Evolutionary conservation across 2,888 invertebrate species (phyloP).

Genomic region (Margaritifera margaritifera): DNA sequence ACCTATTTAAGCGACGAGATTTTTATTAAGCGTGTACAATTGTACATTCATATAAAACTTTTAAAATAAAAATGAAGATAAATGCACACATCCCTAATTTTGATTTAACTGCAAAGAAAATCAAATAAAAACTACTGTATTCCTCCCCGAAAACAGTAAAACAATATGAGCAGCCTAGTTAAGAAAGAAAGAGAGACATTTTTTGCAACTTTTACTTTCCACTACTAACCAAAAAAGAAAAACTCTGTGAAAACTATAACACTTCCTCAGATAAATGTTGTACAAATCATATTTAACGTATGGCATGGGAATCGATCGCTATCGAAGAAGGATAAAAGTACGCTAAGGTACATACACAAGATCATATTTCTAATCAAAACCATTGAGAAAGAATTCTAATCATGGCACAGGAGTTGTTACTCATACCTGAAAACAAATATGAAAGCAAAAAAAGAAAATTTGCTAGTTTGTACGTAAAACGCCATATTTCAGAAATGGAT

Average conservation of each 20-base stretch:
- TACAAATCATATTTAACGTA: constrained; percentile 23
- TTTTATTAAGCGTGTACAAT: too few species aligned
- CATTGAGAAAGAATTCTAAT: constrained; percentile 9
- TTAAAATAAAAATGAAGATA: constrained; percentile 15
- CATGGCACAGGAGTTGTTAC: constrained; percentile 7
- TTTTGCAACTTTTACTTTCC: constrained; percentile 18
- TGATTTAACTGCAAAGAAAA: constrained; percentile 12
- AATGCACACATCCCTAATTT: constrained; percentile 18
- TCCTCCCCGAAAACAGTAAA: too few species aligned
- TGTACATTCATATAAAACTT: too few species aligned
- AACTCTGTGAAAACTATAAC: constrained; percentile 14
- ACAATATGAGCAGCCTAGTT: constrained; percentile 19
- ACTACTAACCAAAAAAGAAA: constrained; percentile 19
- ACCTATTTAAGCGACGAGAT: too few species aligned
- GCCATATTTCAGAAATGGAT: too few species aligned
- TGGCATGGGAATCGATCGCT: constrained; percentile 13
- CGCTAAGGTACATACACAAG: constrained; percentile 12
- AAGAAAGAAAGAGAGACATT: too few species aligned
- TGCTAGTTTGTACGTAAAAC: too few species aligned
- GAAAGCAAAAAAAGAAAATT: not conserved
- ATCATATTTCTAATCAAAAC: constrained; percentile 18
- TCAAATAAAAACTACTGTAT: constrained; percentile 16
- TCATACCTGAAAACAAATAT: constrained; percentile 20
- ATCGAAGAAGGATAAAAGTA: constrained; percentile 12
- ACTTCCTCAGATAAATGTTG: constrained; percentile 17